Evolutionary conservation across 2,797 vertebrate genomes (phyloP), one percentile per base, ranked within the genome.

Genomic region (Tenualosa thibaudeaui): DNA sequence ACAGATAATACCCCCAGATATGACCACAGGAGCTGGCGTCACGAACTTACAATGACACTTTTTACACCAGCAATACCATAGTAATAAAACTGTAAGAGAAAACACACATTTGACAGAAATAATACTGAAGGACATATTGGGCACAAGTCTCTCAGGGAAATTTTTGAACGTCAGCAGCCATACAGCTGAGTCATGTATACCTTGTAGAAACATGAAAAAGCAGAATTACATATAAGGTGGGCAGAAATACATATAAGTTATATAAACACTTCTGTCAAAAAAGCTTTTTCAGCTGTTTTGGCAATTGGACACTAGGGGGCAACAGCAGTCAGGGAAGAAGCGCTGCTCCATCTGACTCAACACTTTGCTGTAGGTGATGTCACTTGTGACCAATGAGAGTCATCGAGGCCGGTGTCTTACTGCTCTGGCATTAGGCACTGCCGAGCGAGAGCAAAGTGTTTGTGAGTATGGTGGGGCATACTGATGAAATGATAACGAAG

Each of bases 371-470:
- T 82, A 37, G 88, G 94, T 99, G 98, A 99, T 96, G 97, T 98
- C 97, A 99, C 96, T 94, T 91, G 84, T 88, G 94, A 91, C 97
- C 97, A 98, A 98, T 98, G 85, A 91, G 90, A 92, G 87, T 0
- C 88, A 85, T 51, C 85, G 75, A 89, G 89, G 88, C 89, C 86
- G 85, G 75, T 87, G 88, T 89, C 89, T 83, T 65, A 83, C 89
- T 81, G 89, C 26, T 31, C 26, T 40, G 65, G 65, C 65, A 37
- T 71, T 71, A 40, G 31, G 65, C 13, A 15, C 65, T 31, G 37
- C 26, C 37, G 65, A 17, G 65, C 4, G 31, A 71, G 65, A 37
- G 65, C 10, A 37, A 68, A 68, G 12, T 71, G 26, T 71, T 1
- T 71, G 10, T 17, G 26, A 5, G 65, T 37, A 31, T 37, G 65